Evolutionary conservation across 2,113 vertebrate genomes (phyloP), one percentile per base, ranked within the genome.

Genomic region (Shinisaurus crocodilurus): DNA sequence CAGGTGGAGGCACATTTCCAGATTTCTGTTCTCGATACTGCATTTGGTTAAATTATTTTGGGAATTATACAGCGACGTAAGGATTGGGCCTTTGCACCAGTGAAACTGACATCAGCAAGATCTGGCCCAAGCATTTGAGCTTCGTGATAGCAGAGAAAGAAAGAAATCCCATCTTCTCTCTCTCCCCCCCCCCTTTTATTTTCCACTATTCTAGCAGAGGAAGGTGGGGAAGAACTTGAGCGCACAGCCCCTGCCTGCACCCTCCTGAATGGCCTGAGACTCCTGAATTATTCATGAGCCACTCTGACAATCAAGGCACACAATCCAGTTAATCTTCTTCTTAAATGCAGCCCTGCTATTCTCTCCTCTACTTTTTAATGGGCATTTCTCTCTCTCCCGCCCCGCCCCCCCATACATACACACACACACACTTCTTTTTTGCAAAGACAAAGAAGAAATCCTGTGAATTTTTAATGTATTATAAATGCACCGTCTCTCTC

Each of bases 391-490:
- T 57, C 75, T 5, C 57, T 5, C 34, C 48, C 3, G 57, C 7
- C 34, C 27, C 5, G 57, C 95, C 92, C 92, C 94, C 10, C 18
- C 7, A 13, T 10, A 34, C 34, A 29, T 9, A 25, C 54, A 34
- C 48, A 87, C 54, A 57, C 69, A 10, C 48, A 34, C 7, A 82
- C 34, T 18, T 6, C 40, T 63, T 3, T 54, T 27, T 25, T 8
- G 83, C 88, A 91, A 93, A 96, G 89, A 94, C 91, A 92, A 92
- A 95, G 96, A 93, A 54, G 94, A 96, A 91, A 70, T 43, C 74
- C 72, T 89, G 88, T 5, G 50, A 85, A 86, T 96, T 93, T 94
- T 95, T 95, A 96, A 96, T 97, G 95, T 95, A 96, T 97, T 94
- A 96, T 96, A 91, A 96, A 90, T 93, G 86, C 85, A 90, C 84